These are phyloP conservation scores for Orchesella cincta DNA, from an alignment of 1,140 invertebrate species.

Conservation along the genomic window DNA sequence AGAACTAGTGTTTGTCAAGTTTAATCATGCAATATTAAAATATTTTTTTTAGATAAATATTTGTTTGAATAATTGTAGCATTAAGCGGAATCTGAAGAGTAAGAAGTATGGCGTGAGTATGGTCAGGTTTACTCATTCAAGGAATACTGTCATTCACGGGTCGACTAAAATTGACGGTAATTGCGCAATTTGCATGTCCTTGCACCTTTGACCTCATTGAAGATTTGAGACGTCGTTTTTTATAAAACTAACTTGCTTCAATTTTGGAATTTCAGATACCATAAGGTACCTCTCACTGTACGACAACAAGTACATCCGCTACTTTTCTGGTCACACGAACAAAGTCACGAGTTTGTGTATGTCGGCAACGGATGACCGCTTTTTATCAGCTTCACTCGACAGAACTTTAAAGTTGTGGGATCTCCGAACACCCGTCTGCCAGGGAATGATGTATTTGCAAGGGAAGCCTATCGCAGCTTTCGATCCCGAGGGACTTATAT, in stretches of 20 bases:
- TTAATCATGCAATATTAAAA: not conserved
- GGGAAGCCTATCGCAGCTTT: slow-evolving; percentile 94
- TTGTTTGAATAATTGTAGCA: slow-evolving; percentile 3
- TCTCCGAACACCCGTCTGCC: slow-evolving; percentile 90
- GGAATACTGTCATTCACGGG: slow-evolving; percentile 95
- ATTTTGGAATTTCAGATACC: slow-evolving; percentile 68
- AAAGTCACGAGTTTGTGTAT: slow-evolving; percentile 89
- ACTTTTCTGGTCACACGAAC: slow-evolving; percentile 85
- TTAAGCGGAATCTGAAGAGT: slow-evolving; percentile 87
- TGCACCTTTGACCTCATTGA: too few relatives aligned
- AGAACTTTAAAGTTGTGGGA: slow-evolving; percentile 97
- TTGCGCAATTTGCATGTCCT: not conserved
- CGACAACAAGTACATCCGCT: slow-evolving; percentile 97
- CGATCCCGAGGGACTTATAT: slow-evolving; percentile 97
- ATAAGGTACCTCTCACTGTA: slow-evolving; percentile 94
- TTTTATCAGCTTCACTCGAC: slow-evolving; percentile 95
- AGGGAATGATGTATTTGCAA: slow-evolving; percentile 93
- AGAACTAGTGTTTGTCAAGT: not conserved
- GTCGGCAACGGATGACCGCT: slow-evolving; percentile 95
- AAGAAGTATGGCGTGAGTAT: slow-evolving; percentile 99
- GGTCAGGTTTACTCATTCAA: slow-evolving; percentile 96
- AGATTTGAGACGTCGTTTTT: slow-evolving; percentile 42
- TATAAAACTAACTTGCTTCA: slow-evolving; percentile 53
- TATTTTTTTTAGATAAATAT: not conserved
- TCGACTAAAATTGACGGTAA: slow-evolving; percentile 91